phyloP scores from a whole-genome alignment of 37 sponge, comb jelly and placozoan genomes.

The Chondrilla cf. caribensis region DNA sequence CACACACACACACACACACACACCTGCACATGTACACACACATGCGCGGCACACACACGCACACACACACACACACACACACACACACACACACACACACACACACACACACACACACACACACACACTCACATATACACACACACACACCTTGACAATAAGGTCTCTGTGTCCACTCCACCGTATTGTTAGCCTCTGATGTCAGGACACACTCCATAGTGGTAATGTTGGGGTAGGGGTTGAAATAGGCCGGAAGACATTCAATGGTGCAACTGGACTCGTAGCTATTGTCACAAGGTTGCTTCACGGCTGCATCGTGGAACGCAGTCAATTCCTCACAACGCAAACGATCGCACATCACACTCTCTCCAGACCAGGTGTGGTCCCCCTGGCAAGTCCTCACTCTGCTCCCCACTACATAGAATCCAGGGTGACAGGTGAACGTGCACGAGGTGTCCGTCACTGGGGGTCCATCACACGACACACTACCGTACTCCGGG shows the following conservation, averaged over 20 bases:
- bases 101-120: conserved; percentile 16
- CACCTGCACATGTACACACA: background rate
- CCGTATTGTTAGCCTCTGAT: background rate
- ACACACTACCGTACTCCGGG: background rate
- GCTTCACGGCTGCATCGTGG: background rate
- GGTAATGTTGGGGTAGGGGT: background rate
- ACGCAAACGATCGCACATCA: background rate
- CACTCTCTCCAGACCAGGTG: conserved; percentile 2
- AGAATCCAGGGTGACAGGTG: background rate
- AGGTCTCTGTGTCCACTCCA: conserved; percentile 1
- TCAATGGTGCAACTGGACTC: conserved; percentile 2
- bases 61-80: too few relatives aligned
- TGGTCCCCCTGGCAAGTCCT: background rate
- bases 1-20: background rate
- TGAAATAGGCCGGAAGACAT: conserved; percentile 1
- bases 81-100: background rate
- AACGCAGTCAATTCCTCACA: background rate
- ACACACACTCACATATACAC: too few relatives aligned
- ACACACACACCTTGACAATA: conserved; percentile 18
- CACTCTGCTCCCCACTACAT: background rate
- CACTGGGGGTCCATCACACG: background rate
- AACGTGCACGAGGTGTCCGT: background rate
- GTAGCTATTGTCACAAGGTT: background rate
- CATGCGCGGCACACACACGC: background rate
- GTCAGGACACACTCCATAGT: background rate